Base-by-base conservation (phyloP, 2,797 vertebrate genomes). In the Natrix natrix region DNA sequence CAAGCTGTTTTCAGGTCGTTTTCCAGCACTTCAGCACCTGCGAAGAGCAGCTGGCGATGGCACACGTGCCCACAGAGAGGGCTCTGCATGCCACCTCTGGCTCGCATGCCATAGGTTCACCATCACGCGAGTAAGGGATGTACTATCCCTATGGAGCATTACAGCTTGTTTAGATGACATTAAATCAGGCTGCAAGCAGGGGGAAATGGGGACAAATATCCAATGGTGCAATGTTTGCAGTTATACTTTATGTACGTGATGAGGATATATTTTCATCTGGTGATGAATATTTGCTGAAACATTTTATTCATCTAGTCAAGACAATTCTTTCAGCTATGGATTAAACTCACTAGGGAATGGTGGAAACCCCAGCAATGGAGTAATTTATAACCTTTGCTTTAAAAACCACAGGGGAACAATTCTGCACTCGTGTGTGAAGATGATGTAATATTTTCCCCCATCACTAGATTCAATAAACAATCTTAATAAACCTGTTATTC, bases 401-500 rank as follows among this genome's bases (percentile, higher is more conserved):
- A 3, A 20, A 93, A 87, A 56, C 74, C 93, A 78, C 13, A 0
- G 1, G 60, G 87, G 43, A 94, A 59, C 57, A 52, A 43, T 89
- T 69, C 89, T 91, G 57, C n/a, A 48, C 0, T 0, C 0, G 37
- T 87, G 92, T 86, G 91, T 74, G 74, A 48, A 59, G 1, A 2
- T 0, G 56, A 22, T 87, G 91, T 52, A 48, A 43, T n/a, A 89
- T 91, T 1, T 10, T 94, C 94, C 89, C 59, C 92, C 48, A 4
- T 32, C 91, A 32, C 90, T 59, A 57, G 61, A 28, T 90, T 90
- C 92, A 24, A 0, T 0, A 8, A 93, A 24, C 43, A 61, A 12
- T 94, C 88, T 94, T 94, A 24, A 87, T 95, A 93, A 94, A 90
- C n/a, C 1, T 86, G 28, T 95, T 94, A 93, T 91, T 87, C 22